phyloP scores from a whole-genome alignment of 2,797 vertebrate species.

The Oreonectes daqikongensis region DNA sequence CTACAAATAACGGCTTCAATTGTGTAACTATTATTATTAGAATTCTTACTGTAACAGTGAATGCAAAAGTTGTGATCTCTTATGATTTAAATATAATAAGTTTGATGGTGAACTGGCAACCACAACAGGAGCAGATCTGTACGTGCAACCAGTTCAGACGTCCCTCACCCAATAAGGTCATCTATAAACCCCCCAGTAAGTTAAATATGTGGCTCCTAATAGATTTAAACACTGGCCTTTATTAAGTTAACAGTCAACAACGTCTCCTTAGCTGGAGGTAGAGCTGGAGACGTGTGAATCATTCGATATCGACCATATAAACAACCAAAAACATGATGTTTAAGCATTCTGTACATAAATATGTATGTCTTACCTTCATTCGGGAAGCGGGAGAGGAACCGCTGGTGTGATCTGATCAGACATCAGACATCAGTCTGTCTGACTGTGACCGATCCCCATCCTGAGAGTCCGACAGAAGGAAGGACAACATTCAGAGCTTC shows the following conservation, averaged over 20 bases:
- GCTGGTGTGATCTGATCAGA: conserved; percentile 58
- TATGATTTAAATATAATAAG: too few species aligned
- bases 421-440: conserved; percentile 69
- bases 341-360: neutral
- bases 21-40: neutral
- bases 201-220: neutral
- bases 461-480: conserved; percentile 68
- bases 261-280: conserved; percentile 14
- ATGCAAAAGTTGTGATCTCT: too few species aligned
- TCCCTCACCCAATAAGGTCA: conserved; percentile 31
- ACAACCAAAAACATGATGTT: neutral
- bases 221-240: conserved; percentile 1
- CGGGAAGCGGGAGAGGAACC: conserved; percentile 66
- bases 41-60: too few species aligned
- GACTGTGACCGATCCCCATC: conserved; percentile 67
- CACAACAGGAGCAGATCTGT: conserved; percentile 5
- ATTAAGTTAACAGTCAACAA: conserved; percentile 15
- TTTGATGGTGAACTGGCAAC: conserved; percentile 7
- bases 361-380: conserved; percentile 76
- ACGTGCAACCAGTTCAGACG: neutral
- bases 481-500: conserved; percentile 79
- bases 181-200: conserved; percentile 23
- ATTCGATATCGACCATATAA: conserved; percentile 16
- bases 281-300: neutral
- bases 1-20: neutral